These are phyloP conservation scores for Lithobates pipiens DNA, from an alignment of 2,797 vertebrate genomes.

Conservation along the genomic window DNA sequence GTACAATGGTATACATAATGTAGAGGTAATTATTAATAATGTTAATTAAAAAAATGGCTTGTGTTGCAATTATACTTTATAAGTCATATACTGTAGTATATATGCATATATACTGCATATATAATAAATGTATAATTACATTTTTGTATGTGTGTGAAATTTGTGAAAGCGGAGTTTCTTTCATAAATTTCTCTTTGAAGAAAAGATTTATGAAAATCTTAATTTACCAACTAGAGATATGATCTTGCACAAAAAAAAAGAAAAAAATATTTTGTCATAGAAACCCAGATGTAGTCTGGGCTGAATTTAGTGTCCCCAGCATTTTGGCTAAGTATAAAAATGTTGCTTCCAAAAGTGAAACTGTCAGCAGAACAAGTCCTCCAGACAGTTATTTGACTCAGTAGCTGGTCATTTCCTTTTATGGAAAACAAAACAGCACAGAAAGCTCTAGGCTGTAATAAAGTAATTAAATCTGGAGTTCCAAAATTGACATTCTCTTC, in stretches of 20 bases:
- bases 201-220: neutral
- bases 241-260: neutral
- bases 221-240: neutral
- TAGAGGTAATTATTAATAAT: too few species aligned
- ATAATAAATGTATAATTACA: too few species aligned
- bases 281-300: constrained; percentile 2
- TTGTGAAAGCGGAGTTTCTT: too few species aligned
- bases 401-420: constrained; percentile 46
- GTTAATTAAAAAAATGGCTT: too few species aligned
- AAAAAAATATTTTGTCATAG: constrained; percentile 1
- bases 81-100: too few species aligned
- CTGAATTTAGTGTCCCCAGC: constrained; percentile 17
- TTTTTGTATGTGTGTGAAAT: too few species aligned
- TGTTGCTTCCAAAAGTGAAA: constrained; percentile 33
- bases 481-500: constrained; percentile 3
- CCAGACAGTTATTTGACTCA: constrained; percentile 47
- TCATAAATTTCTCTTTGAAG: neutral
- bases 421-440: constrained; percentile 39
- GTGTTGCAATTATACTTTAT: too few species aligned
- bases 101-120: too few species aligned
- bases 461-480: constrained; percentile 44
- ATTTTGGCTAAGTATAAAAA: constrained; percentile 28
- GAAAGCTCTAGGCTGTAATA: constrained; percentile 27
- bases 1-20: too few species aligned
- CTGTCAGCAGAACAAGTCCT: constrained; percentile 26